Evolutionary conservation across 1,140 invertebrate species (phyloP).

Genomic region (Drosophila kikkawai): DNA sequence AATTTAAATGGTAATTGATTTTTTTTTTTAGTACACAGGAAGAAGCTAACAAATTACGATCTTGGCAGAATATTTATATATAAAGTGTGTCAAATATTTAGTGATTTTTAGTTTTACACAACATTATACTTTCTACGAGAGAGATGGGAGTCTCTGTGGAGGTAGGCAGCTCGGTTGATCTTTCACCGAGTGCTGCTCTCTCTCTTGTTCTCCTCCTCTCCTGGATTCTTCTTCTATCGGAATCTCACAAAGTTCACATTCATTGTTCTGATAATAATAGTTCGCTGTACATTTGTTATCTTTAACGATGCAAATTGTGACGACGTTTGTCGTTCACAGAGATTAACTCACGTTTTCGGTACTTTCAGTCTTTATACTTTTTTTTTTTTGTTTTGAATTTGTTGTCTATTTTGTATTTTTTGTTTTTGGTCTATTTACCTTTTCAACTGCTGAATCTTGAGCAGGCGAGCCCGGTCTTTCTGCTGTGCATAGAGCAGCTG

Average conservation of each 20-base stretch:
- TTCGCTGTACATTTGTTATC: slow-evolving; percentile 11
- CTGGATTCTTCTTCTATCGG: slow-evolving; percentile 15
- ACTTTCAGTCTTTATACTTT: slow-evolving; percentile 15
- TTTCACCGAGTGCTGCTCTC: slow-evolving; percentile 24
- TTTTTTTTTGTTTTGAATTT: slow-evolving; percentile 14
- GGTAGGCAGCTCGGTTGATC: slow-evolving; percentile 23
- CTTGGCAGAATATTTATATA: slow-evolving; percentile 7
- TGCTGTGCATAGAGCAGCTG: slow-evolving; percentile 81
- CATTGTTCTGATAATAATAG: slow-evolving; percentile 12
- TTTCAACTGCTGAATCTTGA: slow-evolving; percentile 83
- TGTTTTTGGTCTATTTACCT: slow-evolving; percentile 73
- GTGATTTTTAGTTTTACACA: slow-evolving; percentile 17
- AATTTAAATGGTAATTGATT: slow-evolving; percentile 42
- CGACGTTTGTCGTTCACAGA: slow-evolving; percentile 2
- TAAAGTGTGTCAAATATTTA: slow-evolving; percentile 8
- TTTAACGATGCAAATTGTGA: slow-evolving; percentile 10
- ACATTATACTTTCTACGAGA: slow-evolving; percentile 16
- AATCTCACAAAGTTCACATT: slow-evolving; percentile 24
- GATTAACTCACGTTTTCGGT: slow-evolving; percentile 27
- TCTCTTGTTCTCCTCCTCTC: slow-evolving; percentile 15
- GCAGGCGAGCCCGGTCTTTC: slow-evolving; percentile 79
- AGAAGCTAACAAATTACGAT: slow-evolving; percentile 39
- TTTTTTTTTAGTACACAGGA: slow-evolving; percentile 26
- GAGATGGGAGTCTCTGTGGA: slow-evolving; percentile 26
- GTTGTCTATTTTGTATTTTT: neutral